Base-by-base conservation (phyloP, 2,888 invertebrate genomes). In the Hylaea fasciaria region DNA sequence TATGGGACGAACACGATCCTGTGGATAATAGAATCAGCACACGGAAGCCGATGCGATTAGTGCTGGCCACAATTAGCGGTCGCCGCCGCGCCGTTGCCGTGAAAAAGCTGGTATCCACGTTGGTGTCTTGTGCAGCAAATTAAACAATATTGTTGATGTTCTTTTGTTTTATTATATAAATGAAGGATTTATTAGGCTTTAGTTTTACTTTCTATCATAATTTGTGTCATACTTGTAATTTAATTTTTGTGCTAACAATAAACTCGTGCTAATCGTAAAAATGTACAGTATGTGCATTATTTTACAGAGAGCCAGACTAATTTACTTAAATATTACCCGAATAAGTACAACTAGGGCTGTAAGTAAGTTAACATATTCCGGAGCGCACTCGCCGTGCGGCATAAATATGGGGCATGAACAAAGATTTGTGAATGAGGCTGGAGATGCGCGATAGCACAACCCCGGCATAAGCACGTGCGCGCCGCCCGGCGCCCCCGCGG, bases 21-120 rank as follows among this genome's bases (percentile, higher is more conserved):
- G 72, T 82, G 78, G 83, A 86, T 91, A 91, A 90, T 89, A 82
- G 83, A 90, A 91, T 91, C 87, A 85, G 86, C 86, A 87, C 87
- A 85, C 84, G 82, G 81, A 78, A 83, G 78, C 79, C 79, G 80
- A 89, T 87, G 81, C 81, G 87, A 85, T 89, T 89, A 89, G 82
- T 82, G 77, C 69, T 81, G 71, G 73, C 82, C 82, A 80, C 86
- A 87, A 90, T 89, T 88, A 87, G 81, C 77, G 72, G 67, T 64
- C 77, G 62, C 64, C 67, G 64, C 65, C 77, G 65, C 77, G 62
- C 64, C 67, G 64, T 65, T 77, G 62, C 64, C 67, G 64, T 65
- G 67, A 76, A 78, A 80, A 80, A 76, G 69, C 32, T 72, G 72
- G 14, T 5, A n/a, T n/a, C n/a, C n/a, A 28, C 28, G 41, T 32